Evolutionary conservation across 1,140 invertebrate genomes (phyloP).

Genomic region (Brachionus sp.): DNA sequence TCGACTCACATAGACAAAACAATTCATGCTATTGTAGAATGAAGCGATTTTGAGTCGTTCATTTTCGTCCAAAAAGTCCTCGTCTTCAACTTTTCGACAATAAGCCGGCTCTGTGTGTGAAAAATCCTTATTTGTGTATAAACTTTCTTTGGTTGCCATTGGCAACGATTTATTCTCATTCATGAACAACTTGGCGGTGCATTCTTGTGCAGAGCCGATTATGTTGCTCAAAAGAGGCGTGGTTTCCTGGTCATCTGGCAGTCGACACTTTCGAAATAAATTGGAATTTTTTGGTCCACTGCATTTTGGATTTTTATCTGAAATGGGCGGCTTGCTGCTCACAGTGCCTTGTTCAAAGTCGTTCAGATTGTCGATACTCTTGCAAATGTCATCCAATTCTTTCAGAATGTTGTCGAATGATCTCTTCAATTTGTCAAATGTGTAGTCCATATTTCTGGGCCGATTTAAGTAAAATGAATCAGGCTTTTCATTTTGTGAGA

Average conservation of each 20-base stretch:
- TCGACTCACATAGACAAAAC: conserved; percentile 21
- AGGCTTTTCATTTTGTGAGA: background rate
- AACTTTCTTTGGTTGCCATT: background rate
- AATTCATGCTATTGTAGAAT: conserved; percentile 42
- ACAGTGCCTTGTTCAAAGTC: background rate
- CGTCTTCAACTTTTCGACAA: background rate
- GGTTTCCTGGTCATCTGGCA: background rate
- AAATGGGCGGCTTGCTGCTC: background rate
- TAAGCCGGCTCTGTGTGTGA: background rate
- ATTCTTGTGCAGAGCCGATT: conserved; percentile 40
- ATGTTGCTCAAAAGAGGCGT: background rate
- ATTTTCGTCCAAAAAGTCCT: background rate
- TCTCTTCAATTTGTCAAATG: background rate
- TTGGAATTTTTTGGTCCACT: background rate
- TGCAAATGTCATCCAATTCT: conserved; percentile 37
- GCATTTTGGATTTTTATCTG: background rate
- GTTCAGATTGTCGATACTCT: conserved; percentile 19
- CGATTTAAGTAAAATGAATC: background rate
- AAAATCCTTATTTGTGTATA: background rate
- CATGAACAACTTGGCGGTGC: background rate
- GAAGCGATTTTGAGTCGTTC: background rate
- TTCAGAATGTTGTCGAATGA: conserved; percentile 44
- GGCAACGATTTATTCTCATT: background rate
- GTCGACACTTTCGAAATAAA: background rate
- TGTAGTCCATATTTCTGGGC: background rate